These are phyloP conservation scores for Orthosia cruda DNA, from an alignment of 2,888 invertebrate species.

Conservation along the genomic window DNA sequence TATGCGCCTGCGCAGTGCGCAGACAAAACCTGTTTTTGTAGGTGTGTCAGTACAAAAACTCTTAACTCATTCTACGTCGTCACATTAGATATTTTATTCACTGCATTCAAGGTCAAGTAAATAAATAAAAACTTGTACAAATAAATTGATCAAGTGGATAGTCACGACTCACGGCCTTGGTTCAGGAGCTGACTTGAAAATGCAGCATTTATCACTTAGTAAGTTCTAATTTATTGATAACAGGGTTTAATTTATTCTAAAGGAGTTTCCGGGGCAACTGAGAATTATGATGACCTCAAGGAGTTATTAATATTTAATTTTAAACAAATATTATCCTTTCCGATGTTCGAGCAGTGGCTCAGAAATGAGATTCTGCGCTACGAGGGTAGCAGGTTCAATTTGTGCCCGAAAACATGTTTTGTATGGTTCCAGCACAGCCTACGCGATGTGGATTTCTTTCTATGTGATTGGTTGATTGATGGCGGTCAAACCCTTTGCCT, in stretches of 20 bases:
- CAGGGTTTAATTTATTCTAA: neutral
- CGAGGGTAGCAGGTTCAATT: neutral
- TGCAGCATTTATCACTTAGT: neutral
- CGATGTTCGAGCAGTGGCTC: neutral
- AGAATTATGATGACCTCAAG: neutral
- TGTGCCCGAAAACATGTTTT: neutral
- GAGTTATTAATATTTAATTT: neutral
- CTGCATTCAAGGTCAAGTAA: constrained; percentile 25
- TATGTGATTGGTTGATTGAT: too few species aligned
- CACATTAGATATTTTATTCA: constrained; percentile 7
- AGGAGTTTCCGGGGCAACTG: neutral
- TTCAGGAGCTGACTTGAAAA: neutral
- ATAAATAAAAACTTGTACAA: constrained; percentile 29
- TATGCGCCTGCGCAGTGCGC: neutral
- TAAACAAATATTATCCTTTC: too few species aligned
- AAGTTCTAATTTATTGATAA: constrained; percentile 16
- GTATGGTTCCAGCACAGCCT: too few species aligned
- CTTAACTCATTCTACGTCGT: constrained; percentile 19
- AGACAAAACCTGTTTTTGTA: constrained; percentile 25
- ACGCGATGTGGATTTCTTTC: too few species aligned
- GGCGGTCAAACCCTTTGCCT: too few species aligned
- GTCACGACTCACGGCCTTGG: constrained; percentile 13
- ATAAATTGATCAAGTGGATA: constrained; percentile 26
- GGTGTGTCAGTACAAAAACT: constrained; percentile 45
- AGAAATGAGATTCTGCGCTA: neutral